Conservation (phyloP, 2,888 invertebrate genomes). For the Ethmia dodecea region DNA sequence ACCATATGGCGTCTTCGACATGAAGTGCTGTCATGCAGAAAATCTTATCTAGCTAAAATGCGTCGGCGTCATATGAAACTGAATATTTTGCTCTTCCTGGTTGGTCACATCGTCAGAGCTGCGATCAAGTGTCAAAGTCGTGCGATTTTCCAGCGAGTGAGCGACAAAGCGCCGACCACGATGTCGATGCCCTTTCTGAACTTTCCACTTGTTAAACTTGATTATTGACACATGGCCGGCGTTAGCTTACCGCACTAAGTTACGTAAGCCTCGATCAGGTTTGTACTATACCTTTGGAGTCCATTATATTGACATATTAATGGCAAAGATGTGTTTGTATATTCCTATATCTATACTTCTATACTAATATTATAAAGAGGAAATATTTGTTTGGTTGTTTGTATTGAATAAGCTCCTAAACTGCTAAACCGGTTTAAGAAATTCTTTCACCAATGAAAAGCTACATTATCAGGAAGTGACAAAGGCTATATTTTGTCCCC, state of each 20-base stretch:
- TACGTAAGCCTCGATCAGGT: constrained; percentile 6
- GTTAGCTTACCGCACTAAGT: constrained; percentile 19
- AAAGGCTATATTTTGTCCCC: too few species aligned
- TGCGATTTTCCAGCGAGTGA: constrained; percentile 57
- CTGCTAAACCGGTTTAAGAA: too few species aligned
- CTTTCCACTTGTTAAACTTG: constrained; percentile 70
- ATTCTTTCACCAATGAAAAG: too few species aligned
- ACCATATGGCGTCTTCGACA: too few species aligned
- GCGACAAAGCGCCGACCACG: constrained; percentile 49
- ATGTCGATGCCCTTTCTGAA: constrained; percentile 60
- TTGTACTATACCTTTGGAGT: too few species aligned
- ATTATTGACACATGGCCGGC: constrained; percentile 59
- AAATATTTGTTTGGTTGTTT: too few species aligned
- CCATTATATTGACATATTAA: too few species aligned
- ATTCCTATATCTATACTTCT: too few species aligned
- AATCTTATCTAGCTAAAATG: constrained; percentile 23
- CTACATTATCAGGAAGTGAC: too few species aligned
- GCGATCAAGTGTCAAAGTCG: constrained; percentile 45
- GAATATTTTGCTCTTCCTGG: constrained; percentile 44
- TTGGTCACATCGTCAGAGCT: constrained; percentile 17
- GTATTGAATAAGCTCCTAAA: too few species aligned
- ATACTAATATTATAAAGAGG: too few species aligned
- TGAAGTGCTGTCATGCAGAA: constrained; percentile 13
- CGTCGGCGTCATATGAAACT: constrained; percentile 28
- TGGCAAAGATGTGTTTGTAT: too few species aligned